A percentile compares a stretch with the other conserved stretches of the same genome.
These are phyloP conservation scores for Addax nasomaculatus DNA, from an alignment of 2,113 vertebrate genomes.

Conservation along the genomic window DNA sequence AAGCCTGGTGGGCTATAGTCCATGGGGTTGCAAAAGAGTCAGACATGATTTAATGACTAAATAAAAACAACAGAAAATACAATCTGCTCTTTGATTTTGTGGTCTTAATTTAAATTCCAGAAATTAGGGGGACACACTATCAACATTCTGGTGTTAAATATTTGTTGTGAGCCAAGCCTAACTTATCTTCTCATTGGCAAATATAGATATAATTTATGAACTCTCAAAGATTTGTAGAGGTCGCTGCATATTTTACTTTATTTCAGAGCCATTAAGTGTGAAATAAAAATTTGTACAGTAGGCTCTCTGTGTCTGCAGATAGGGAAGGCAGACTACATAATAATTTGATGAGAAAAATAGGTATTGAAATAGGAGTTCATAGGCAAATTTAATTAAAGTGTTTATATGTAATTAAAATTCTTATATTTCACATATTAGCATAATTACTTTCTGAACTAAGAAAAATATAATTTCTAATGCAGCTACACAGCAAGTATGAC, in stretches of 20 bases:
- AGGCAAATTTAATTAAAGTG: background rate
- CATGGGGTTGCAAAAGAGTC: background rate
- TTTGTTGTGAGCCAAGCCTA: background rate
- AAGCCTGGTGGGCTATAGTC: background rate
- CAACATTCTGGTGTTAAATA: background rate
- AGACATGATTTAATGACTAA: background rate
- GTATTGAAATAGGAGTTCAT: conserved; percentile 7
- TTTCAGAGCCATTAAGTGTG: background rate
- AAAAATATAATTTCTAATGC: background rate
- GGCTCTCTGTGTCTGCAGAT: background rate
- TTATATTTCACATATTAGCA: background rate
- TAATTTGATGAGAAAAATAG: background rate
- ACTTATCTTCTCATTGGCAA: background rate
- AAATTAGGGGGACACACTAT: background rate
- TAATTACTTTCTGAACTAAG: background rate
- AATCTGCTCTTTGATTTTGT: background rate
- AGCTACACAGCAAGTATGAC: background rate
- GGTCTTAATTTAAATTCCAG: background rate
- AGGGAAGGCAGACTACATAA: background rate
- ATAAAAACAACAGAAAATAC: background rate
- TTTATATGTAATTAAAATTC: background rate
- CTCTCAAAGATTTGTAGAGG: background rate
- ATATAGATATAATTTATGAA: background rate
- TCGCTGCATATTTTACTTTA: background rate
- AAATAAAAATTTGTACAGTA: background rate